These are phyloP conservation scores for Spicauda simplicius DNA, from an alignment of 2,888 invertebrate genomes.

Conservation along the genomic window DNA sequence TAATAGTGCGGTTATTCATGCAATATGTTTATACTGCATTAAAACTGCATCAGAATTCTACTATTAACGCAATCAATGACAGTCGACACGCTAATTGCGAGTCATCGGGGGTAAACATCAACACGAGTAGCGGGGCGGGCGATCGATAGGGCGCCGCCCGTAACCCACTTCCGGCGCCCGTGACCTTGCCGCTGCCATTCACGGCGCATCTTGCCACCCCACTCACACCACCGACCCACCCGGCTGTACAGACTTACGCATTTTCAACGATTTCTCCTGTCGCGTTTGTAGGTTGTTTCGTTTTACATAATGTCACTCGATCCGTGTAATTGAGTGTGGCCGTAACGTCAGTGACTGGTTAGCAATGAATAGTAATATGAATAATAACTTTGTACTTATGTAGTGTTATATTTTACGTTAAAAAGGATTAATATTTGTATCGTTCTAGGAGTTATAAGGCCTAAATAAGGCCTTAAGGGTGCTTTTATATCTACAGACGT, in stretches of 20 bases:
- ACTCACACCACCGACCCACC: conserved; percentile 41
- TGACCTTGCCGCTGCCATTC: conserved; percentile 84
- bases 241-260: conserved; percentile 61
- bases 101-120: conserved; percentile 31
- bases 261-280: conserved; percentile 45
- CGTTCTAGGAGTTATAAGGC: no score
- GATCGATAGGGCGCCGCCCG: conserved; percentile 82
- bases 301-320: background rate
- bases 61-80: conserved; percentile 42
- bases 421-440: no score
- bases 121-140: conserved; percentile 46
- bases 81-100: conserved; percentile 38
- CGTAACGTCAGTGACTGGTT: background rate
- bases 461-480: no score
- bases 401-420: no score
- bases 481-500: no score
- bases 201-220: conserved; percentile 70
- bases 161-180: conserved; percentile 84
- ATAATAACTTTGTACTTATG: no score
- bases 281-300: conserved; percentile 11
- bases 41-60: no score
- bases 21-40: no score
- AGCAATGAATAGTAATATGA: background rate
- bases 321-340: background rate
- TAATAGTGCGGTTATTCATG: no score